Base-by-base conservation (phyloP, 2,113 vertebrate species). In the Xiphorhynchus elegans region DNA sequence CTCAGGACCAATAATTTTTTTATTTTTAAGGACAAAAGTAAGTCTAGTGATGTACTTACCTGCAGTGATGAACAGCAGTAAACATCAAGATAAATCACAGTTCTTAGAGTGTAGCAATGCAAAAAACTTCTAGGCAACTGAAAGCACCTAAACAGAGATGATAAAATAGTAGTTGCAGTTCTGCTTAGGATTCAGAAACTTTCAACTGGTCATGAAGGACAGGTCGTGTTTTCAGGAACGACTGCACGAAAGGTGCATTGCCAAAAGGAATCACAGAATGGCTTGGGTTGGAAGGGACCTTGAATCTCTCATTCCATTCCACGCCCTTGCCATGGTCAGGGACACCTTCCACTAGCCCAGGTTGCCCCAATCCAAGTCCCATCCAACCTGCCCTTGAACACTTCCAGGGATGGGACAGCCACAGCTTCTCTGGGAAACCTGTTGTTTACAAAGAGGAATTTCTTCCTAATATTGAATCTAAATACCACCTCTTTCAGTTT, bases 301-400 rank as follows among this genome's bases (percentile, higher is more conserved):
- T 67, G 33, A 68, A 69, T 62, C 9, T 31, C 47, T 83, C 4
- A 2, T 47, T 62, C 17, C 20, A 39, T 5, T 69, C 20, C 25
- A 39, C 4, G 3, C 2, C 14, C 5, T 4, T 62, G 11, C 17
- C 20, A 7, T 49, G 40, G 1, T 6, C 25, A 55, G 7, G 20
- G 47, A 10, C 25, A 35, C 11, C 9, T 83, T 26, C 35, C 31
- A 13, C 11, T 42, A 0, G 5, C 2, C n/a, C 35, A 28, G 13
- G 2, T 1, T 49, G 40, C 3, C 62, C 29, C 5, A 26, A 55
- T 69, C 25, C 5, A 26, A 55, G 40, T 40, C 20, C 40, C 0
- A 0, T 69, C 62, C 35, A 49, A 0, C 47, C 17, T 69, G 47
- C 14, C 35, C 17, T 37, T 28, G 47, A 17, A 4, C 14, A 74